These are phyloP conservation scores for Pristionchus arcanus DNA, from an alignment of 2,888 invertebrate genomes.

Conservation along the genomic window DNA sequence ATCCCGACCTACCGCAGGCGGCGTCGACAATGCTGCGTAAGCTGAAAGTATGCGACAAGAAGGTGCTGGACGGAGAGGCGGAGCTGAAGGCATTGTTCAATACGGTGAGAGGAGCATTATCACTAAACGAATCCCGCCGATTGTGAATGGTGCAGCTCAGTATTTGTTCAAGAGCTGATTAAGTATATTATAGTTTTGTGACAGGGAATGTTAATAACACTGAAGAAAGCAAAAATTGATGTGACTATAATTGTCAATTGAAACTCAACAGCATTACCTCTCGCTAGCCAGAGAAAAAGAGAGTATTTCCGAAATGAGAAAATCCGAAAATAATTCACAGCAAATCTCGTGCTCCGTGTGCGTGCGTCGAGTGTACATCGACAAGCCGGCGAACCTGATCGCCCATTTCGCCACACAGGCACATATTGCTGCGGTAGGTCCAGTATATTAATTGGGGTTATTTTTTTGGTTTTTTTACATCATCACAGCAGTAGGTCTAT, in stretches of 20 bases:
- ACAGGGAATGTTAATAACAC: too few relatives aligned
- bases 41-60: slow-evolving; percentile 5
- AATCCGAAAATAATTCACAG: background rate
- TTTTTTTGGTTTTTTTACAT: too few relatives aligned
- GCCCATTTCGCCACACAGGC: background rate
- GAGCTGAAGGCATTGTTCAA: background rate
- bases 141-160: too few relatives aligned
- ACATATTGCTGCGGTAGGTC: background rate
- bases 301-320: too few relatives aligned
- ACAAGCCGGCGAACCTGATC: slow-evolving; percentile 38
- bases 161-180: too few relatives aligned
- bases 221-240: background rate
- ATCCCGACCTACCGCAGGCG: background rate
- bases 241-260: background rate
- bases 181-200: too few relatives aligned
- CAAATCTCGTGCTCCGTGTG: background rate
- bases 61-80: background rate
- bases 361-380: slow-evolving; percentile 6
- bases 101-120: background rate
- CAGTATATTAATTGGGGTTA: background rate
- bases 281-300: background rate
- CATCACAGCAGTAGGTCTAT: too few relatives aligned
- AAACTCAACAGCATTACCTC: background rate
- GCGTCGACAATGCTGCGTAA: background rate
- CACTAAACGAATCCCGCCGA: too few relatives aligned